Evolutionary conservation across 2,113 vertebrate genomes (phyloP), one percentile per base, ranked within the genome.

Genomic region (Phyllostomus discolor): DNA sequence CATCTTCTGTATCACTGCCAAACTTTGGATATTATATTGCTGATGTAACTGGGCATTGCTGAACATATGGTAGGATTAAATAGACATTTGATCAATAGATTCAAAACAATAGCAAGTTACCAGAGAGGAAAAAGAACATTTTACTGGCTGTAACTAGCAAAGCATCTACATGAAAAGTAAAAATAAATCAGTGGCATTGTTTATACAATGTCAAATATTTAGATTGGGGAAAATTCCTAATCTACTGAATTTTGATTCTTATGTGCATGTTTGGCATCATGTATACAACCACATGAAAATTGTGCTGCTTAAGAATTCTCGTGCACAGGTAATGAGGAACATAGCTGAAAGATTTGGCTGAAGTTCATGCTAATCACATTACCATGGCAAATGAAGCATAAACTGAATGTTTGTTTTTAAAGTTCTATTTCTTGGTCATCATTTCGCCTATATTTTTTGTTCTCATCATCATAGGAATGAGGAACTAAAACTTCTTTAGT

Each of bases 151-250:
- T 52, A 91, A 22, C 24, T 76, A 59, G 46, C 19, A 41, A 86
- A 67, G 76, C 15, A 84, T 41, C n/a, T 75, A 59, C 35, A 35
- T 84, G n/a, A 48, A 83, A 86, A 87, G 22, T 67, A 22, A 76
- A 92, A 79, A n/a, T 73, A 43, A 52, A 69, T 46, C 24, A 38
- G 14, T 69, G 19, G 1, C 48, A 82, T 88, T 94, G 24, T 73
- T 88, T 96, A 35, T 22, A 48, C 8, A 72, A n/a, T 35, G 24
- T 8, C 20, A 86, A 93, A 57, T 94, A 91, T 91, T 94, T 95
- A 64, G 35, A 70, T 86, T 89, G 95, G 22, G n/a, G 7, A 9
- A 95, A 91, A 41, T 79, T 67, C 33, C 26, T 54, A 72, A 91
- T 43, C 73, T 72, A 41, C 72, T 64, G 4, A 7, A 15, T 69